Evolutionary conservation across 2,888 invertebrate species (phyloP).

Genomic region (Imbricaverruca yamaguchii): DNA sequence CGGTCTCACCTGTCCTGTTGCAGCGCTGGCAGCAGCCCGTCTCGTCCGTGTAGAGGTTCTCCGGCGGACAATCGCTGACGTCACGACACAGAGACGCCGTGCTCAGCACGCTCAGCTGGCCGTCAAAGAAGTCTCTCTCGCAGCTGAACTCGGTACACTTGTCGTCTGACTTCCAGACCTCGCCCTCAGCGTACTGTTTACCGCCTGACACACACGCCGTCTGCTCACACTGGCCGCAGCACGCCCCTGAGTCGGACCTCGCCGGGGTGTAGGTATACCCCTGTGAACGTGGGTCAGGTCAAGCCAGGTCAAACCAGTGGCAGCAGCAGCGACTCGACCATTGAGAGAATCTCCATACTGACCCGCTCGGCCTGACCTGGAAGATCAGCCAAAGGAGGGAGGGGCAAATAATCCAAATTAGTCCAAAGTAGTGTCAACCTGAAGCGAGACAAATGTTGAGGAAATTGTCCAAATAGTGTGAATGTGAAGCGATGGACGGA

Average conservation of each 20-base stretch:
- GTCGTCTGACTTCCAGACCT: constrained; percentile 46
- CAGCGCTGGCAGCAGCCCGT: constrained; percentile 33
- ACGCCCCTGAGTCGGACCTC: constrained; percentile 43
- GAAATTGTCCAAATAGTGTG: too few relatives aligned
- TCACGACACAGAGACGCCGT: neutral
- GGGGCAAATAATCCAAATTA: neutral
- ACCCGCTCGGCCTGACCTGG: neutral
- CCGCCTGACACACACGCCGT: constrained; percentile 41
- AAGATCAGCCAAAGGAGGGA: neutral
- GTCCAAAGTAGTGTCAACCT: neutral
- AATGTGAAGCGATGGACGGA: too few relatives aligned
- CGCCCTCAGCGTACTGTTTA: constrained; percentile 27
- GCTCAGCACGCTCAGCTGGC: neutral
- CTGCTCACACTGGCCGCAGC: constrained; percentile 58
- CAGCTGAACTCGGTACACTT: constrained; percentile 57
- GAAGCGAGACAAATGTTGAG: too few relatives aligned
- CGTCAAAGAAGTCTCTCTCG: constrained; percentile 32
- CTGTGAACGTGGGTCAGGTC: neutral
- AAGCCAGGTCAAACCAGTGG: too few relatives aligned
- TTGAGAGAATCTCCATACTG: too few relatives aligned
- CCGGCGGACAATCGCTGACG: constrained; percentile 29
- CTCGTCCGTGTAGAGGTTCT: constrained; percentile 30
- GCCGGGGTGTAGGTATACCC: constrained; percentile 51
- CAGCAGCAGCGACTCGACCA: too few relatives aligned
- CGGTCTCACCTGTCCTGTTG: constrained; percentile 29